Evolutionary conservation across 2,888 invertebrate genomes (phyloP).

Genomic region (Microplitis manilae): DNA sequence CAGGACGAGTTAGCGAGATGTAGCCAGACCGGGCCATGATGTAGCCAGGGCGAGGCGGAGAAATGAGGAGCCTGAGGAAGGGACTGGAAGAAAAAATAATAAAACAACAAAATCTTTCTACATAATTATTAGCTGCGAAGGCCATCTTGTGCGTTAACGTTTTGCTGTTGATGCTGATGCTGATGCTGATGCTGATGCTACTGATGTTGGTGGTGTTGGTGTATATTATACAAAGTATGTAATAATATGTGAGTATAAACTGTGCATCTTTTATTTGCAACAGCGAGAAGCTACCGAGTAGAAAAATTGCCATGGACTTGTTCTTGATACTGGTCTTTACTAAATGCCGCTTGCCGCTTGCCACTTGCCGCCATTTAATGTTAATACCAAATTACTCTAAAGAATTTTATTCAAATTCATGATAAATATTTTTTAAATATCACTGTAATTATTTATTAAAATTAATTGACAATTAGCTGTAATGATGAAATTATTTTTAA

Average conservation of each 20-base stretch:
- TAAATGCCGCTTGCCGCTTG: constrained; percentile 63
- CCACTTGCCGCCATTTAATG: constrained; percentile 57
- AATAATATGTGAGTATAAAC: too few species aligned
- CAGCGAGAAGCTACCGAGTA: too few species aligned
- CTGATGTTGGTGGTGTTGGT: neutral
- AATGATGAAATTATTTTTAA: too few species aligned
- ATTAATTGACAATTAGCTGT: too few species aligned
- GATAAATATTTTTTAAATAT: too few species aligned
- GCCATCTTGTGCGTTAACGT: constrained; percentile 64
- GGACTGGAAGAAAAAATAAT: constrained; percentile 52
- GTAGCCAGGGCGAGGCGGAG: constrained; percentile 21
- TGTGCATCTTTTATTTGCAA: too few species aligned
- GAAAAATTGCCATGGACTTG: constrained; percentile 56
- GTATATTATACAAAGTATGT: too few species aligned
- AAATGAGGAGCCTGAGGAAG: constrained; percentile 1
- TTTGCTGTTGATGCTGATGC: neutral
- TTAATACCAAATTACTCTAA: too few species aligned
- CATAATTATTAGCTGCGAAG: constrained; percentile 67
- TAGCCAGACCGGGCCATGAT: neutral
- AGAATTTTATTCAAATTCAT: too few species aligned
- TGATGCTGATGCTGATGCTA: too few species aligned
- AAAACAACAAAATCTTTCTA: constrained; percentile 44
- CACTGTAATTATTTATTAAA: too few species aligned
- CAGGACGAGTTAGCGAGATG: constrained; percentile 33
- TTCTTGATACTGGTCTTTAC: constrained; percentile 65